Evolutionary conservation across 2,888 invertebrate genomes (phyloP).

Genomic region (Pegoplata infirma): DNA sequence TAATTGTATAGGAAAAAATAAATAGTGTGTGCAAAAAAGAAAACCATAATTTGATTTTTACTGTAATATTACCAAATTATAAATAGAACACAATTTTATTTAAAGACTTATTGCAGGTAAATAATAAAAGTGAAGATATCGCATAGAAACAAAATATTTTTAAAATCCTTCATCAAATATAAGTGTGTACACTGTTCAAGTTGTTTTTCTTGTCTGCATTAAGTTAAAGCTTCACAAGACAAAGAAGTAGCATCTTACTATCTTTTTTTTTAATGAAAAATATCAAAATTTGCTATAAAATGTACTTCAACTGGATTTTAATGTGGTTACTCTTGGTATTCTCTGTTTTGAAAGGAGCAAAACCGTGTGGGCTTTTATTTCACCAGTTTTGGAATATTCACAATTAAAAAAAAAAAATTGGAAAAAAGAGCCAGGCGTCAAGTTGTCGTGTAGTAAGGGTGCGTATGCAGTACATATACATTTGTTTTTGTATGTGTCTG

Average conservation of each 20-base stretch:
- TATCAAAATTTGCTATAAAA: neutral
- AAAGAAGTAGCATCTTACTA: slow-evolving; percentile 19
- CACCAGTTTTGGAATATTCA: slow-evolving; percentile 29
- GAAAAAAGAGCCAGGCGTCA: slow-evolving; percentile 26
- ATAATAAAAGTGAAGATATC: slow-evolving; percentile 35
- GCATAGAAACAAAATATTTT: slow-evolving; percentile 6
- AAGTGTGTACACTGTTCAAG: slow-evolving; percentile 46
- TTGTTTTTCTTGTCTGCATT: slow-evolving; percentile 31
- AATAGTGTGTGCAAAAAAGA: slow-evolving; percentile 41
- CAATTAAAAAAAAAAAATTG: neutral
- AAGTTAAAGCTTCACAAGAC: slow-evolving; percentile 1
- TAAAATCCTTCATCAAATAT: slow-evolving; percentile 33
- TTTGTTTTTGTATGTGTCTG: slow-evolving; percentile 33
- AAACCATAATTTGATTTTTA: slow-evolving; percentile 1
- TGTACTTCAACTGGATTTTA: slow-evolving; percentile 18
- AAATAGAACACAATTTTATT: slow-evolving; percentile 20
- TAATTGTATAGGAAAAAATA: slow-evolving; percentile 28
- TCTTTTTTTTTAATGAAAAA: neutral
- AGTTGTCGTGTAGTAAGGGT: slow-evolving; percentile 35
- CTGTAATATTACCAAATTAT: neutral
- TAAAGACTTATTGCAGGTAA: slow-evolving; percentile 45
- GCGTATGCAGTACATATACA: slow-evolving; percentile 44
- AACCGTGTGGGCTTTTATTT: slow-evolving; percentile 28
- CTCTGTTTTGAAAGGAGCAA: slow-evolving; percentile 5
- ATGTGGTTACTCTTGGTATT: neutral